Conservation (phyloP, 2,888 invertebrate species). For the Drosophila buzzatii region DNA sequence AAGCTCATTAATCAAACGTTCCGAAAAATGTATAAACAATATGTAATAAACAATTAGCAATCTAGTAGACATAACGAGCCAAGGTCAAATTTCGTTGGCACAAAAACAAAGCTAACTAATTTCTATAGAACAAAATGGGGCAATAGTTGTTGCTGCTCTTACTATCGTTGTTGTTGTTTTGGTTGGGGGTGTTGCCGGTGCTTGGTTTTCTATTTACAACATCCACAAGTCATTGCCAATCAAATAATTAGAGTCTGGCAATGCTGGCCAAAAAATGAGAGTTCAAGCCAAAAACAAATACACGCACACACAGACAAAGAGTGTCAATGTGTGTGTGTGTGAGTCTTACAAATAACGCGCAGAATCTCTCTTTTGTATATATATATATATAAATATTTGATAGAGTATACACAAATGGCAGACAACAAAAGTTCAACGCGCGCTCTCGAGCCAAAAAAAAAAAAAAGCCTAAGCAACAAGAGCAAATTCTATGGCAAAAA, state of each 20-base stretch:
- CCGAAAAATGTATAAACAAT: slow-evolving; percentile 22
- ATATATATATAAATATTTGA: slow-evolving; percentile 39
- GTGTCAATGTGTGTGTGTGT: slow-evolving; percentile 13
- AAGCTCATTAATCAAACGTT: slow-evolving; percentile 21
- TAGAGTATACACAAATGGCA: slow-evolving; percentile 57
- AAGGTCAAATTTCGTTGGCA: slow-evolving; percentile 41
- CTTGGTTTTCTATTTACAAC: slow-evolving; percentile 20
- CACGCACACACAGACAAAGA: neutral
- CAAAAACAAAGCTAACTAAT: slow-evolving; percentile 48
- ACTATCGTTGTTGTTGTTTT: slow-evolving; percentile 4
- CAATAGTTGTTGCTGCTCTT: slow-evolving; percentile 8
- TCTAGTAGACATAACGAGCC: slow-evolving; percentile 45
- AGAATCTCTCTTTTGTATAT: slow-evolving; percentile 68
- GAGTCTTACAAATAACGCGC: slow-evolving; percentile 57
- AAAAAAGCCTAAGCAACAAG: slow-evolving; percentile 20
- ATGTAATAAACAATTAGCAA: slow-evolving; percentile 50
- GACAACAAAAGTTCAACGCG: slow-evolving; percentile 62
- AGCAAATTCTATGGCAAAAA: slow-evolving; percentile 55
- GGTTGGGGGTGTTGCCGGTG: slow-evolving; percentile 13
- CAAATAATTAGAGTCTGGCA: slow-evolving; percentile 73
- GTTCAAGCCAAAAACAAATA: slow-evolving; percentile 27
- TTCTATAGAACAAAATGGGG: slow-evolving; percentile 46
- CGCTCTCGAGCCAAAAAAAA: slow-evolving; percentile 31
- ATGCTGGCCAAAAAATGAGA: slow-evolving; percentile 52
- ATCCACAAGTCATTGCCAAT: slow-evolving; percentile 71